These are phyloP conservation scores for Reticulitermes speratus DNA, from an alignment of 1,140 invertebrate species.

Conservation along the genomic window DNA sequence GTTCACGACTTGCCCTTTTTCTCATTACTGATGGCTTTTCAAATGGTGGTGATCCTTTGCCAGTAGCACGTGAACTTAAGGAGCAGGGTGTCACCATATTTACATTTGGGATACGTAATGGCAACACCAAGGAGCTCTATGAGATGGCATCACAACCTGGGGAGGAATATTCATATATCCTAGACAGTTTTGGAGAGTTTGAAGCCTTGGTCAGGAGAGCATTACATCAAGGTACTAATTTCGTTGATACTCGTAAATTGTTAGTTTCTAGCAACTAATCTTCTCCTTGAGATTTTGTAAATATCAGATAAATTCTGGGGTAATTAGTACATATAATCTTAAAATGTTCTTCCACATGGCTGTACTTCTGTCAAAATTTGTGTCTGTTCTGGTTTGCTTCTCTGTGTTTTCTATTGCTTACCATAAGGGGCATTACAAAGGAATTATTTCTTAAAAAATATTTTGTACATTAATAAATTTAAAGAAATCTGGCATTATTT, in stretches of 20 bases:
- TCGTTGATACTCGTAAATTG: not conserved
- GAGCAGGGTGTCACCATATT: constrained; percentile 59
- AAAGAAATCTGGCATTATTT: too few species aligned
- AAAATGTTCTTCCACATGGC: too few species aligned
- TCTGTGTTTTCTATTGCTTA: too few species aligned
- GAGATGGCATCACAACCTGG: constrained; percentile 66
- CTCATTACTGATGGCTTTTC: constrained; percentile 73
- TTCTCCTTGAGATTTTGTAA: too few species aligned
- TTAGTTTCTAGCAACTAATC: too few species aligned
- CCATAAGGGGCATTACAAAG: too few species aligned
- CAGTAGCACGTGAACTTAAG: constrained; percentile 56
- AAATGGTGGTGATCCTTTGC: constrained; percentile 67
- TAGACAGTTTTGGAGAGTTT: constrained; percentile 71
- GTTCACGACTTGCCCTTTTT: constrained; percentile 63
- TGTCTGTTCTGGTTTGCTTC: too few species aligned
- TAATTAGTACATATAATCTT: too few species aligned
- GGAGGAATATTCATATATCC: constrained; percentile 64
- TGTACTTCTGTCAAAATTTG: too few species aligned
- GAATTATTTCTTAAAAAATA: too few species aligned
- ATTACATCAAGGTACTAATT: constrained; percentile 60
- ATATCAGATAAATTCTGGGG: too few species aligned
- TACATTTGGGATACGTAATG: constrained; percentile 63
- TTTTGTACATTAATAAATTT: too few species aligned
- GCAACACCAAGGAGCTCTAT: constrained; percentile 64
- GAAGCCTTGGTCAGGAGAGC: constrained; percentile 67